Conservation (phyloP, 2,113 vertebrate genomes). For the Erpornis zantholeuca region DNA sequence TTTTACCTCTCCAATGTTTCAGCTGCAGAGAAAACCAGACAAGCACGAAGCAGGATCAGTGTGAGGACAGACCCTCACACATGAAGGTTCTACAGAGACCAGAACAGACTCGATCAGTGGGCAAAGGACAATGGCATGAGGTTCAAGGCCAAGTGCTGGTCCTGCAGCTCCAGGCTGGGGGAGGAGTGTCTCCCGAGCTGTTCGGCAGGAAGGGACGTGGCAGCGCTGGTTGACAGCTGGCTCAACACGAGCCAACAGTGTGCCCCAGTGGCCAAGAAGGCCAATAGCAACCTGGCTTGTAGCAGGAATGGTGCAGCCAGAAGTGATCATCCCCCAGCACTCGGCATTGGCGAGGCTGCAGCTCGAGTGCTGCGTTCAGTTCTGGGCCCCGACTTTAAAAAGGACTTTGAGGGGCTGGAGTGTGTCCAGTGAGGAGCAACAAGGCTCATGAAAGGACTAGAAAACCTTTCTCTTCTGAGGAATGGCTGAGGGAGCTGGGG, state of each 20-base stretch:
- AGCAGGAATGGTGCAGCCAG: rapidly evolving
- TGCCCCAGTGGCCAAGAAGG: neutral
- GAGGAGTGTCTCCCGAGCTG: rapidly evolving
- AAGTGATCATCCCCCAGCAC: neutral
- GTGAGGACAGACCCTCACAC: rapidly evolving
- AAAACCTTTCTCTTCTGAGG: neutral
- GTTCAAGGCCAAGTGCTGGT: neutral
- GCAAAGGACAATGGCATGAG: neutral
- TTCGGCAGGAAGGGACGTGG: rapidly evolving
- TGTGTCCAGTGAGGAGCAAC: neutral
- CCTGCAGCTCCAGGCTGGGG: neutral
- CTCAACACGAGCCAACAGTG: neutral
- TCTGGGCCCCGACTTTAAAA: neutral
- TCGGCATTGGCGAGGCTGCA: neutral
- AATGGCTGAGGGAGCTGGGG: neutral
- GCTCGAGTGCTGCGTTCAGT: rapidly evolving
- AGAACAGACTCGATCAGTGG: rapidly evolving
- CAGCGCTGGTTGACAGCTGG: neutral
- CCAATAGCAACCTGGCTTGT: neutral
- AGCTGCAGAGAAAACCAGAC: neutral
- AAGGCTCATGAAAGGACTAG: neutral
- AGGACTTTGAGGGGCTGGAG: neutral
- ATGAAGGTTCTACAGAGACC: too few relatives aligned
- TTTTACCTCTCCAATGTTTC: neutral
- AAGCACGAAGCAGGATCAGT: neutral